Conservation (phyloP, 1,140 invertebrate genomes). For the Lamellibrachia luymesi region DNA sequence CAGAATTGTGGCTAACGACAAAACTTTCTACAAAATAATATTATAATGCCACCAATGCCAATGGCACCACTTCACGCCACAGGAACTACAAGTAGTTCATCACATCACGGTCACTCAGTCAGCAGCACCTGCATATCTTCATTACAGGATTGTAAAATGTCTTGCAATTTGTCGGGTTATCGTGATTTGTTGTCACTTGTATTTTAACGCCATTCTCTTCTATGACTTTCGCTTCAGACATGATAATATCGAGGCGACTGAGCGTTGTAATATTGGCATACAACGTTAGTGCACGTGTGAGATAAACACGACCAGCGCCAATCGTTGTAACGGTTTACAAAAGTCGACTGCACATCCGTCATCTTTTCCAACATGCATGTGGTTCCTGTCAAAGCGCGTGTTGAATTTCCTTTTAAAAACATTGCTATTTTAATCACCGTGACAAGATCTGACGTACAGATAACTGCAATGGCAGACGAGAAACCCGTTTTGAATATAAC, state of each 20-base stretch:
- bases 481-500: background rate
- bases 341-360: background rate
- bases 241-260: background rate
- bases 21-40: too few species aligned
- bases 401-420: background rate
- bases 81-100: too few species aligned
- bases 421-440: background rate
- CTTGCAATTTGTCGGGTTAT: background rate
- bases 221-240: background rate
- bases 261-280: background rate
- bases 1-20: too few species aligned
- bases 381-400: background rate
- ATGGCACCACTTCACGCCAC: too few species aligned
- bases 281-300: background rate
- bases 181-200: background rate
- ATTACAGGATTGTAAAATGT: slow-evolving; percentile 5
- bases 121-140: background rate
- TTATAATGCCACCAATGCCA: too few species aligned
- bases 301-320: background rate
- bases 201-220: background rate
- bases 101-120: too few species aligned
- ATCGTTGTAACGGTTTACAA: background rate
- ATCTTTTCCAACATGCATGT: background rate
- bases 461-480: background rate
- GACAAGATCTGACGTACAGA: background rate